A percentile compares a stretch with the other conserved stretches of the same genome.
Conservation (phyloP, 1,140 invertebrate species). For the Drosophila kepulauana region DNA sequence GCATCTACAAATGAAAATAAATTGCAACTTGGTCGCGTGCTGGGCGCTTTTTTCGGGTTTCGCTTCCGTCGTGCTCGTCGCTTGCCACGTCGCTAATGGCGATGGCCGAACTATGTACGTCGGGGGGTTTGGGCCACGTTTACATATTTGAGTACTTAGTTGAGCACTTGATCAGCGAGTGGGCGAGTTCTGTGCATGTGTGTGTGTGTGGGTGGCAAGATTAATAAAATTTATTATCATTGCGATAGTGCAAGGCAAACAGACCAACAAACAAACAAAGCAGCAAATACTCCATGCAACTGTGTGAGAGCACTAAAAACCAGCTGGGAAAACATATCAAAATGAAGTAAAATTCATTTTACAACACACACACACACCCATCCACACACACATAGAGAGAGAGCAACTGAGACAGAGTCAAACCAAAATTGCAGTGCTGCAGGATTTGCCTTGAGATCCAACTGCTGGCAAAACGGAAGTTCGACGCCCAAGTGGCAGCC, state of each 20-base stretch:
- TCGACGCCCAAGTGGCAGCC: slow-evolving; percentile 82
- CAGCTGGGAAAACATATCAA: slow-evolving; percentile 80
- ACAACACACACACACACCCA: slow-evolving; percentile 45
- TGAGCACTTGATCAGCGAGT: slow-evolving; percentile 43
- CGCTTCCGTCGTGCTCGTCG: slow-evolving; percentile 1
- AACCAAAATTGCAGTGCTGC: slow-evolving; percentile 75
- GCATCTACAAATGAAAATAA: slow-evolving; percentile 64
- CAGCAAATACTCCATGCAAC: slow-evolving; percentile 52
- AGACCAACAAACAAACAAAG: slow-evolving; percentile 61
- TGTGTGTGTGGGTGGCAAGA: slow-evolving; percentile 58
- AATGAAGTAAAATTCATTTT: slow-evolving; percentile 84
- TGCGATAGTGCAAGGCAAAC: slow-evolving; percentile 65
- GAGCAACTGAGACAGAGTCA: slow-evolving; percentile 31
- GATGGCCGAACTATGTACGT: not conserved
- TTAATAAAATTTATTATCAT: slow-evolving; percentile 84
- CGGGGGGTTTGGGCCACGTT: slow-evolving; percentile 41
- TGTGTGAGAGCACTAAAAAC: slow-evolving; percentile 57
- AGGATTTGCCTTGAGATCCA: slow-evolving; percentile 64
- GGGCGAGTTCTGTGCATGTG: not conserved
- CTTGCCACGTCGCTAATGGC: slow-evolving; percentile 16
- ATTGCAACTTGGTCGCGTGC: slow-evolving; percentile 46
- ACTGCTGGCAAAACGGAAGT: slow-evolving; percentile 68
- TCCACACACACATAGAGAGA: not conserved
- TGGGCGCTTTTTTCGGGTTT: slow-evolving; percentile 7
- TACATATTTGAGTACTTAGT: slow-evolving; percentile 50